phyloP scores from a whole-genome alignment of 2,113 vertebrate species.

The Pomatostomus ruficeps region DNA sequence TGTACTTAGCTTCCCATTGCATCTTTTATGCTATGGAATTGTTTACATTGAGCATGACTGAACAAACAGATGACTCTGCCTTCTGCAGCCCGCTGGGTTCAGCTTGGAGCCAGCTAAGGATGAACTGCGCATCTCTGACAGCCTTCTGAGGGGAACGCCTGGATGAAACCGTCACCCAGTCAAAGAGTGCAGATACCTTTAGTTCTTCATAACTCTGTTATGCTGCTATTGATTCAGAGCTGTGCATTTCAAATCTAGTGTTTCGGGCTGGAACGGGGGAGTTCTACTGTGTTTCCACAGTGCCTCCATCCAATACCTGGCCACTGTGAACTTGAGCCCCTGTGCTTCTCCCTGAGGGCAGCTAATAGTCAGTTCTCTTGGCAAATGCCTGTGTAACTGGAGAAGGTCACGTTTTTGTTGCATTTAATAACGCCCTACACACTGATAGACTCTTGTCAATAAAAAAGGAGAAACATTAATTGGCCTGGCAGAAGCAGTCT shows the following conservation, averaged over 20 bases:
- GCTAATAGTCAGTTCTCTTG: slow-evolving; percentile 32
- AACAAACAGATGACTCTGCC: slow-evolving; percentile 63
- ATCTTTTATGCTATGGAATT: slow-evolving; percentile 70
- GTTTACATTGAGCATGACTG: slow-evolving; percentile 77
- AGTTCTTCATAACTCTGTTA: slow-evolving; percentile 43
- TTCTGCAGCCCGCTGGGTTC: slow-evolving; percentile 57
- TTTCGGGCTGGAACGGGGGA: slow-evolving; percentile 36
- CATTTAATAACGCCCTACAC: slow-evolving; percentile 25
- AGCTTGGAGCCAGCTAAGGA: not conserved
- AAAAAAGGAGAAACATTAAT: slow-evolving; percentile 28
- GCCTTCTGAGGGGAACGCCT: not conserved
- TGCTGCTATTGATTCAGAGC: slow-evolving; percentile 83
- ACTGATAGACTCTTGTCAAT: slow-evolving; percentile 40
- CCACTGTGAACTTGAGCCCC: slow-evolving; percentile 67
- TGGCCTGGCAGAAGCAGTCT: slow-evolving; percentile 64
- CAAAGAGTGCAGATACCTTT: slow-evolving; percentile 9
- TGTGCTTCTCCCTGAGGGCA: slow-evolving; percentile 25
- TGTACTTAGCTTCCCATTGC: slow-evolving; percentile 65
- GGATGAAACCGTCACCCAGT: not conserved
- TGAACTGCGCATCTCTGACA: slow-evolving; percentile 10
- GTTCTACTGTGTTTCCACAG: slow-evolving; percentile 41
- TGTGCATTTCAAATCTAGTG: slow-evolving; percentile 52
- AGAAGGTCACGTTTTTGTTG: slow-evolving; percentile 31
- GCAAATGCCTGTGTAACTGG: not conserved
- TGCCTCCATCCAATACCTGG: slow-evolving; percentile 63